Base-by-base conservation (phyloP, 2,888 invertebrate genomes). In the Orthosia gothica region DNA sequence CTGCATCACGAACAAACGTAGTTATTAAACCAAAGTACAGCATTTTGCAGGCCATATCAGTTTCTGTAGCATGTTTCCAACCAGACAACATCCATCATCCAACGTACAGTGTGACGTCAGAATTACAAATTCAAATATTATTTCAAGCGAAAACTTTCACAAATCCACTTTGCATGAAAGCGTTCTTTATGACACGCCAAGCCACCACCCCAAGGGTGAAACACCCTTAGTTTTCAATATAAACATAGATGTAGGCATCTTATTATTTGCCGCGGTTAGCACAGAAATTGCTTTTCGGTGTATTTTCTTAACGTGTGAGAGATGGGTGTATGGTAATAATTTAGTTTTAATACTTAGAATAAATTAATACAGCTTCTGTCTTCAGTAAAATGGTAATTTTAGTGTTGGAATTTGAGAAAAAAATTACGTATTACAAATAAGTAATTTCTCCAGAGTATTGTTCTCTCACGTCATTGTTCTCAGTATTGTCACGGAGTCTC, bases 81-180 rank as follows among this genome's bases (percentile, higher is more conserved):
- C 89, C 91, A 93, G 93, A 93, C 92, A 92, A 92, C 91, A 94
- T 94, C 91, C 92, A 91, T 94, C 93, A 93, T 93, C 87, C 84
- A 81, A 85, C 89, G 87, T 87, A 91, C 88, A 83, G 82, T 82
- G 84, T 90, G 91, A 93, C 91, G 92, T 93, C 91, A 92, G 91
- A 93, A 93, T 94, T 94, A 93, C 93, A 93, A 93, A 94, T 94
- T 94, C 94, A 94, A 94, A 94, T 94, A 93, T 93, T 94, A 94
- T 94, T 95, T 94, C 93, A 89, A 90, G 92, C 91, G 93, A 93
- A 93, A 94, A 94, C 92, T 92, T 93, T 92, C 90, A 90, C 92
- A 92, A 92, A 94, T 93, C 93, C 93, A 94, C 93, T 94, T 95
- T 93, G 93, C 94, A 93, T 93, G 94, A 92, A 93, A 94, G 92